phyloP scores from a whole-genome alignment of 64 coral and sea anemone species.

The Trachythela sp. region DNA sequence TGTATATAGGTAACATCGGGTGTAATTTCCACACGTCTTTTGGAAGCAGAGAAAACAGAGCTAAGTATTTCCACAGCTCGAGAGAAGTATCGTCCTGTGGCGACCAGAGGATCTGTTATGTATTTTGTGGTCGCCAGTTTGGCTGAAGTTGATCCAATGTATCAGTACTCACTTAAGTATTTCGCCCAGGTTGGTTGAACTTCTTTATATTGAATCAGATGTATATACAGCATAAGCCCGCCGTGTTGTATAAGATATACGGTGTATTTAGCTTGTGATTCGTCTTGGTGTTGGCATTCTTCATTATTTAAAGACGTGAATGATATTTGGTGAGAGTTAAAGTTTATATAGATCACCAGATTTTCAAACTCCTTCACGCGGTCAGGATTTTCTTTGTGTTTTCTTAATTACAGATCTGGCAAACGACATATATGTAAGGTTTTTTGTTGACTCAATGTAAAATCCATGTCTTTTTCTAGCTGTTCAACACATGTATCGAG shows the following conservation, averaged over 20 bases:
- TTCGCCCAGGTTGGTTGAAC: constrained; percentile 69
- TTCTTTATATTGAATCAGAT: neutral
- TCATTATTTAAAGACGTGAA: too few species aligned
- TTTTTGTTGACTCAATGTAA: too few species aligned
- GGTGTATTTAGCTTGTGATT: too few species aligned
- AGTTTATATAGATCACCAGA: too few species aligned
- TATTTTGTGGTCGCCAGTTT: constrained; percentile 97
- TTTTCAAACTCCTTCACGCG: too few species aligned
- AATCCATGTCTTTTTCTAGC: constrained; percentile 40
- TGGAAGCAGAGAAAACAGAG: constrained; percentile 94
- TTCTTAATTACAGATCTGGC: neutral
- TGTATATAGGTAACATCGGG: constrained; percentile 79
- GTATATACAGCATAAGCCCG: too few species aligned
- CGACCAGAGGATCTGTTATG: constrained; percentile 94
- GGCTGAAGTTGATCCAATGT: constrained; percentile 95
- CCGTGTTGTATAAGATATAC: too few species aligned
- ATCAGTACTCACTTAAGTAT: constrained; percentile 93
- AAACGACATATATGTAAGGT: too few species aligned
- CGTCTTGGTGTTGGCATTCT: too few species aligned
- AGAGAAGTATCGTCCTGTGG: constrained; percentile 96
- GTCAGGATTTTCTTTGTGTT: neutral
- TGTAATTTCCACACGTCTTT: constrained; percentile 84
- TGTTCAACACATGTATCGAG: constrained; percentile 94
- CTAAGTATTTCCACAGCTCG: constrained; percentile 79
- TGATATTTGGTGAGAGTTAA: too few species aligned